Percentiles rank a stretch among this genome's conserved stretches.
Evolutionary conservation across 2,113 vertebrate genomes (phyloP).

Genomic region (Poecilia latipinna): DNA sequence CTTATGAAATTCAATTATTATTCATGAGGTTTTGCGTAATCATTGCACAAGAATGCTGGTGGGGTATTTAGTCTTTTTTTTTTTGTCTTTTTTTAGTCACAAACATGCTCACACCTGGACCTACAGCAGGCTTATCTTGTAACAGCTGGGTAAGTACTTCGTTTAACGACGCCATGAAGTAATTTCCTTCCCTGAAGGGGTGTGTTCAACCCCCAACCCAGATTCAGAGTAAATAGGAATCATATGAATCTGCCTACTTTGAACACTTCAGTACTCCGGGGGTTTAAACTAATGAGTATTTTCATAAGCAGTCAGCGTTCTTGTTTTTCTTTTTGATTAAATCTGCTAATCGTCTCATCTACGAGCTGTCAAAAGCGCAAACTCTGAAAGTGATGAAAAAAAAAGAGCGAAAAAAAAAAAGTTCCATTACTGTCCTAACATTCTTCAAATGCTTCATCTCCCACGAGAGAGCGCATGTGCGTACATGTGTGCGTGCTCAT

Average conservation of each 20-base stretch:
- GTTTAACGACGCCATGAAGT: constrained; percentile 34
- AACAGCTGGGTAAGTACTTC: constrained; percentile 31
- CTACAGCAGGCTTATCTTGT: constrained; percentile 31
- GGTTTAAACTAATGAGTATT: not conserved
- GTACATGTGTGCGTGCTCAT: constrained; percentile 29
- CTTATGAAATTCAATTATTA: not conserved
- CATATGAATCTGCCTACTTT: not conserved
- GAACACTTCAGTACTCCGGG: not conserved
- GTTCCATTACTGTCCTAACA: constrained; percentile 28
- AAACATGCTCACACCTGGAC: constrained; percentile 25
- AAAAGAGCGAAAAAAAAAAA: constrained; percentile 13
- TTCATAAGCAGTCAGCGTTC: not conserved
- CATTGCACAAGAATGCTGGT: not conserved
- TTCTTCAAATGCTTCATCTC: constrained; percentile 61
- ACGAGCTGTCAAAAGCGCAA: constrained; percentile 1
- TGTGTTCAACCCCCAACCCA: constrained; percentile 26
- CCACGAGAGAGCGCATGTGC: not conserved
- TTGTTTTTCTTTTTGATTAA: not conserved
- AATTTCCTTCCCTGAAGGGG: constrained; percentile 33
- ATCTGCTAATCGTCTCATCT: not conserved
- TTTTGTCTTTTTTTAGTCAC: constrained; percentile 4
- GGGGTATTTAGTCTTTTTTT: not conserved
- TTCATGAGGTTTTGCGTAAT: not conserved
- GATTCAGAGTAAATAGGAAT: constrained; percentile 11
- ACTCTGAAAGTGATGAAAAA: not conserved